Evolutionary conservation across 2,888 invertebrate genomes (phyloP).

Genomic region (Hemicrepidius hirtus): DNA sequence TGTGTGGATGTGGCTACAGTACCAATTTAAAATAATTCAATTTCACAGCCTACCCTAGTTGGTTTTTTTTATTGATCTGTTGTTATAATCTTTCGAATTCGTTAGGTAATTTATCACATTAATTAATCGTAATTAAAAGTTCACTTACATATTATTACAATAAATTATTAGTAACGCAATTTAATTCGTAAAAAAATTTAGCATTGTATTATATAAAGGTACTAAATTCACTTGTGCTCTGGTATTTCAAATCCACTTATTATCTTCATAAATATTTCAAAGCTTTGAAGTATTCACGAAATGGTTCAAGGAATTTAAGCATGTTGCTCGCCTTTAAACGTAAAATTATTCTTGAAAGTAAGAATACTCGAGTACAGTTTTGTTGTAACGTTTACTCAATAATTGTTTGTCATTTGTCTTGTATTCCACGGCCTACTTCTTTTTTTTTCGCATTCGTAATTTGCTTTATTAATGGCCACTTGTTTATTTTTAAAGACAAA

Average conservation of each 20-base stretch:
- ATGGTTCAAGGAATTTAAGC: constrained; percentile 48
- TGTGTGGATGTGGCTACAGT: no score
- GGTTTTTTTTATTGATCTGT: no score
- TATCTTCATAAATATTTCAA: constrained; percentile 32
- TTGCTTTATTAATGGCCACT: neutral
- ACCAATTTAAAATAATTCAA: no score
- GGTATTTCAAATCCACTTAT: constrained; percentile 21
- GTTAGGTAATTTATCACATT: no score
- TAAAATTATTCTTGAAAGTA: constrained; percentile 46
- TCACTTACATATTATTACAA: no score
- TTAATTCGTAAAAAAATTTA: no score
- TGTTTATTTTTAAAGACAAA: neutral
- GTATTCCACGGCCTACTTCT: constrained; percentile 9
- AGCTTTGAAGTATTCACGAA: constrained; percentile 26
- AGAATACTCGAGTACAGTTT: constrained; percentile 4
- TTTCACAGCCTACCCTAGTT: no score
- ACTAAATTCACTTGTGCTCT: constrained; percentile 24
- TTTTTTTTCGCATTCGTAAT: neutral
- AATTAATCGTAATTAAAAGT: no score
- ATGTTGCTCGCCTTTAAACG: constrained; percentile 48
- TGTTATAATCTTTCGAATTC: no score
- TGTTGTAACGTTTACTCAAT: constrained; percentile 18
- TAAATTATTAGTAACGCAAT: no score
- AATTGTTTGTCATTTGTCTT: constrained; percentile 16
- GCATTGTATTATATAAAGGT: neutral